Evolutionary conservation across 2,797 vertebrate genomes (phyloP).

Genomic region (Sebastes umbrosus): DNA sequence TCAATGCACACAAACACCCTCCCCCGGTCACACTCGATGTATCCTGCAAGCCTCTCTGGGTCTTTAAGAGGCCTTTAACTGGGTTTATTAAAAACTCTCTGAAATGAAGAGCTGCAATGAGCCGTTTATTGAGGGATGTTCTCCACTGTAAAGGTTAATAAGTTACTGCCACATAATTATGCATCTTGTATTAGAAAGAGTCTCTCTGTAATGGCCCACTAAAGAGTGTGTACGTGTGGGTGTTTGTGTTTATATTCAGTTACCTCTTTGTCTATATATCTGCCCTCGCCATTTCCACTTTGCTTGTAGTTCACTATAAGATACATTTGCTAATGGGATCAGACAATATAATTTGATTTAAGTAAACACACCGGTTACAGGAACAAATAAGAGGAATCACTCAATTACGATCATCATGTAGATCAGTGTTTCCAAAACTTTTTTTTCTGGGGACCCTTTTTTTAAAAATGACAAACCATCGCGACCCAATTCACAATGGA

Average conservation of each 20-base stretch:
- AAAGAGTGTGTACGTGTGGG: constrained; percentile 6
- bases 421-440: not conserved
- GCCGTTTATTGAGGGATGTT: constrained; percentile 72
- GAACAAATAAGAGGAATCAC: not conserved
- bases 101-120: constrained; percentile 77
- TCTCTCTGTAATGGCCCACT: constrained; percentile 24
- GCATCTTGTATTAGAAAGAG: constrained; percentile 54
- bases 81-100: constrained; percentile 72
- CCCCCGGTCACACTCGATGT: constrained; percentile 43
- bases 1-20: constrained; percentile 42
- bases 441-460: too few relatives aligned
- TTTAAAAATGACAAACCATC: too few relatives aligned
- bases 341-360: not conserved
- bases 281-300: not conserved
- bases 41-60: constrained; percentile 40
- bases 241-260: constrained; percentile 26
- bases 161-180: constrained; percentile 74
- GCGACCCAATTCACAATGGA: too few relatives aligned
- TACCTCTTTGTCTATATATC: not conserved
- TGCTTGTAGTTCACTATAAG: not conserved
- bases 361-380: not conserved
- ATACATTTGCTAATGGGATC: not conserved
- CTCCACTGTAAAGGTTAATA: constrained; percentile 79
- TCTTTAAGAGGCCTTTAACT: constrained; percentile 63
- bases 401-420: not conserved